phyloP scores from a whole-genome alignment of 2,888 invertebrate genomes.

The Panzeria rudis region DNA sequence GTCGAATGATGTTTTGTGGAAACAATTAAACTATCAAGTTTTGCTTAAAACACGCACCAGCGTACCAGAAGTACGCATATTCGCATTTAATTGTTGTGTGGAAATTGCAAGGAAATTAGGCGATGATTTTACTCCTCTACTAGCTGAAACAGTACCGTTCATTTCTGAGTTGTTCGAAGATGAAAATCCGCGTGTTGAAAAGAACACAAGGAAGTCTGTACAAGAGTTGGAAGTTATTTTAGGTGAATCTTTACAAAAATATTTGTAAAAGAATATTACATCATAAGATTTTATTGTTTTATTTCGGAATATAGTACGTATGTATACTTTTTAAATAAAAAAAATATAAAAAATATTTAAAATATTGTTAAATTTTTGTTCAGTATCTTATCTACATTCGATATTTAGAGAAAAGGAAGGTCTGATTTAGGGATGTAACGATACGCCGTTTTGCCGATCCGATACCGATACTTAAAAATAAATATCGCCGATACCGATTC shows the following conservation, averaged over 20 bases:
- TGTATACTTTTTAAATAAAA: conserved; percentile 2
- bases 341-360: conserved; percentile 14
- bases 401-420: too few species aligned
- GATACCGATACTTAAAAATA: too few species aligned
- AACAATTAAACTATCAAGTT: conserved; percentile 94
- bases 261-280: conserved; percentile 86
- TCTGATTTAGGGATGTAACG: too few species aligned
- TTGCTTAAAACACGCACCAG: conserved; percentile 93
- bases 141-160: conserved; percentile 97
- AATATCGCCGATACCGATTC: too few species aligned
- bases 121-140: conserved; percentile 93
- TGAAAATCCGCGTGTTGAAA: conserved; percentile 92
- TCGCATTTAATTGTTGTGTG: conserved; percentile 89
- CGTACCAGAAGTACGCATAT: conserved; percentile 89
- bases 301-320: neutral
- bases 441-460: too few species aligned
- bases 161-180: conserved; percentile 96
- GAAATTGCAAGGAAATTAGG: conserved; percentile 93
- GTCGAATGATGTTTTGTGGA: conserved; percentile 94
- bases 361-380: too few species aligned
- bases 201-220: conserved; percentile 90
- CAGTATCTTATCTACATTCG: too few species aligned
- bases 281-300: conserved; percentile 17
- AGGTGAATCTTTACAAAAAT: conserved; percentile 95
- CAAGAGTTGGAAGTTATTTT: conserved; percentile 93